These are phyloP conservation scores for Ciconia boyciana DNA, from an alignment of 2,113 vertebrate species.

Conservation along the genomic window DNA sequence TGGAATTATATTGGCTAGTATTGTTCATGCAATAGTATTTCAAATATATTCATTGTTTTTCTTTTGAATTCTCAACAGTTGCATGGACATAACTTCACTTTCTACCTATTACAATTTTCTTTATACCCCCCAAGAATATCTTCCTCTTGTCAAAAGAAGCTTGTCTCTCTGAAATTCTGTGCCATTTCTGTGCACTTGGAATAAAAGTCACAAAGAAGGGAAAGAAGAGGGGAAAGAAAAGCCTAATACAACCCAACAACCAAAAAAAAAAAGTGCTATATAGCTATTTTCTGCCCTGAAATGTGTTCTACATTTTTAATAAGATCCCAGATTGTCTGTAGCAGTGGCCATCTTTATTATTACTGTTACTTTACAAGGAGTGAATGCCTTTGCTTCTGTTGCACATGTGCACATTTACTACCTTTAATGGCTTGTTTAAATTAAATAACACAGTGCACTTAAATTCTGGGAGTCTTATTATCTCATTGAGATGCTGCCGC, in stretches of 20 bases:
- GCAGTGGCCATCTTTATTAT: conserved; percentile 63
- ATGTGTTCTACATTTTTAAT: conserved; percentile 74
- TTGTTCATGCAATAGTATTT: neutral
- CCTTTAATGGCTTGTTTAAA: conserved; percentile 66
- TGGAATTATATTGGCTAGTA: neutral
- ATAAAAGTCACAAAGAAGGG: neutral
- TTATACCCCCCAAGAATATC: neutral
- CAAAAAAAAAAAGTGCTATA: conserved; percentile 50
- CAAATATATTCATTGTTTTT: neutral
- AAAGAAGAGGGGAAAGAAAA: neutral
- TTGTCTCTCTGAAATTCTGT: neutral
- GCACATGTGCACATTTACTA: conserved; percentile 63
- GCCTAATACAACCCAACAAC: neutral
- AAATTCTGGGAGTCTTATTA: conserved; percentile 80
- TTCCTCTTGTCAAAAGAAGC: neutral
- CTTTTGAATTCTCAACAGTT: neutral
- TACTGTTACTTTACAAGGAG: conserved; percentile 66
- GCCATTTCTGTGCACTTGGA: neutral
- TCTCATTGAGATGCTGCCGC: conserved; percentile 72
- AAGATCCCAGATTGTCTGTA: conserved; percentile 77
- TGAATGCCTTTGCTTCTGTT: conserved; percentile 69
- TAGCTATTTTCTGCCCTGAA: conserved; percentile 69
- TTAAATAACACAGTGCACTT: conserved; percentile 69
- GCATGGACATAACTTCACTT: neutral
- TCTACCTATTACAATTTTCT: neutral